Conservation (phyloP, 2,888 invertebrate species). For the Oscheius onirici region DNA sequence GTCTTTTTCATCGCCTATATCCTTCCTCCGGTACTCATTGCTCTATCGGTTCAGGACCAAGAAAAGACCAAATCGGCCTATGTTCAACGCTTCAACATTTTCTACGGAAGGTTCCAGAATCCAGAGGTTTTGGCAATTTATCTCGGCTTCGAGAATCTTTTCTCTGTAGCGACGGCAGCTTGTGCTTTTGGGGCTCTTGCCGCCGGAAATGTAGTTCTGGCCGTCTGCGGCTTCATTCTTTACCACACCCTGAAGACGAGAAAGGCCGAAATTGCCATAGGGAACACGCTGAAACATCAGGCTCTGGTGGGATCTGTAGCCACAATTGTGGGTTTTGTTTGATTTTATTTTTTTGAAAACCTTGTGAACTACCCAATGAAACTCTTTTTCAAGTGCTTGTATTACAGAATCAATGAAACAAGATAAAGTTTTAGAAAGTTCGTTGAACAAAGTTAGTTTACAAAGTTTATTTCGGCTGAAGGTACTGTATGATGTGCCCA, state of each 20-base stretch:
- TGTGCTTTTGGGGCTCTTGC: not conserved
- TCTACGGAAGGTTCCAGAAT: not conserved
- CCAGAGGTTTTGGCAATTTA: not conserved
- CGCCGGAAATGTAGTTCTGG: not conserved
- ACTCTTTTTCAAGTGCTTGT: not conserved
- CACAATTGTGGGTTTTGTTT: not conserved
- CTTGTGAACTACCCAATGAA: not conserved
- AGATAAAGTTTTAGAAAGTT: no score
- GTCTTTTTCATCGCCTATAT: not conserved
- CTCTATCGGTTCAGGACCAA: not conserved
- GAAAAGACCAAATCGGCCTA: not conserved
- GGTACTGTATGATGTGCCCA: no score
- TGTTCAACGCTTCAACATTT: not conserved
- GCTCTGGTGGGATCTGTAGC: not conserved
- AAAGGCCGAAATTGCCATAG: not conserved
- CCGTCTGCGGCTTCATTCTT: not conserved
- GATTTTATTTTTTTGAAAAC: not conserved
- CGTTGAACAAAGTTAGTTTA: no score
- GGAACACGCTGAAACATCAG: not conserved
- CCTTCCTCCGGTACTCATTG: not conserved
- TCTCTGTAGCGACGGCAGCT: not conserved
- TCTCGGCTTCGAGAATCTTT: not conserved
- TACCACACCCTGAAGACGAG: not conserved
- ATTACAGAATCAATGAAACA: no score
- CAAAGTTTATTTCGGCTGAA: no score